phyloP scores from a whole-genome alignment of 2,888 invertebrate species.

The Spodoptera littoralis region DNA sequence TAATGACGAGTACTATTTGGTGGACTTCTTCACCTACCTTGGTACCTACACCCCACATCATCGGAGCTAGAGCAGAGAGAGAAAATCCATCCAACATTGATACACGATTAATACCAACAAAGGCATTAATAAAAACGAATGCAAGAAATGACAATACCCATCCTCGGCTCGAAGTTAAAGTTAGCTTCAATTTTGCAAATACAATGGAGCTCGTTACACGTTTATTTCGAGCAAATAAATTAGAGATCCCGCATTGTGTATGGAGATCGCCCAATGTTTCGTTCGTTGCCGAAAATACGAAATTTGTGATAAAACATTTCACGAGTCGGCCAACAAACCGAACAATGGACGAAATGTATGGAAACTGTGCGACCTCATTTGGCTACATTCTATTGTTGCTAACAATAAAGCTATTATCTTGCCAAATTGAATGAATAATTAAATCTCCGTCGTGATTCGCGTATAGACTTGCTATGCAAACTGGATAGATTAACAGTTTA shows the following conservation, averaged over 20 bases:
- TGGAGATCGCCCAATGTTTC: slow-evolving; percentile 37
- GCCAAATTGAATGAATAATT: slow-evolving; percentile 70
- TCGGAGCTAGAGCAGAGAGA: no score
- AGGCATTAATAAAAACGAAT: neutral
- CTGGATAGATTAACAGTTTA: slow-evolving; percentile 34
- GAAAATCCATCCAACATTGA: no score
- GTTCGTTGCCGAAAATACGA: slow-evolving; percentile 33
- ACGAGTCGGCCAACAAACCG: slow-evolving; percentile 29
- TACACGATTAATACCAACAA: neutral
- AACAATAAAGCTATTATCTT: slow-evolving; percentile 66
- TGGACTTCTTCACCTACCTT: no score
- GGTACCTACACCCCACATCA: no score
- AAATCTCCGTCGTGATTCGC: slow-evolving; percentile 52
- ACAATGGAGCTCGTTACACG: slow-evolving; percentile 43
- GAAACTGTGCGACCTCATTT: slow-evolving; percentile 50
- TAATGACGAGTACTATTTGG: no score
- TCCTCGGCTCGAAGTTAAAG: slow-evolving; percentile 4
- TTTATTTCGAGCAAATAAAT: slow-evolving; percentile 42
- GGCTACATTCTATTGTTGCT: slow-evolving; percentile 61
- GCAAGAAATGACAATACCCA: slow-evolving; percentile 2
- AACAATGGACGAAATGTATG: slow-evolving; percentile 53
- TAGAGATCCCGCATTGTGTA: slow-evolving; percentile 36
- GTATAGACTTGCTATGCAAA: slow-evolving; percentile 32
- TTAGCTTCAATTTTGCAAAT: slow-evolving; percentile 17
- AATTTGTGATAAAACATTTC: slow-evolving; percentile 42